Evolutionary conservation across 2,113 vertebrate genomes (phyloP), one percentile per base, ranked within the genome.

Genomic region (Archilochus colubris): DNA sequence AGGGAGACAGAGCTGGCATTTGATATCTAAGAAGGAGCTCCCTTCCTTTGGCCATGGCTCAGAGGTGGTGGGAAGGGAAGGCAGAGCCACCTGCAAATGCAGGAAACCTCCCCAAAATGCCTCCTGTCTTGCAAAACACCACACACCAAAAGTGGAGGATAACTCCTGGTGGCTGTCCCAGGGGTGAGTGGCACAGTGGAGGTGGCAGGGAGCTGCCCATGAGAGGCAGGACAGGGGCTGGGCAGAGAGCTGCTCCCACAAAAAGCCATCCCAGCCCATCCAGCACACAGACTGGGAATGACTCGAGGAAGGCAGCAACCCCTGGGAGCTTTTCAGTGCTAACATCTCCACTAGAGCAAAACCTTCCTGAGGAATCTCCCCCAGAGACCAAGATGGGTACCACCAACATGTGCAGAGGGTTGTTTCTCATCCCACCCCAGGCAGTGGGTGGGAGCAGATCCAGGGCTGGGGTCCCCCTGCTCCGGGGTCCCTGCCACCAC

Each of bases 91-190:
- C 44, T 7, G 2, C 2, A 2, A 54, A 57, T 0, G 3, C 22
- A 63, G 17, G 9, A 74, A 55, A 62, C 2, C 3, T 61, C 23
- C 27, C 14, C 5, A 5, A 36, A 55, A 67, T 3, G 22, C 40
- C 51, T 69, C 73, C 61, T 14, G 25, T 31, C 83, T 59, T 58
- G 33, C 67, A 76, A 62, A 87, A 38, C 3, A 1, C 12, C 38
- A 31, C 0, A 3, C 12, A 9, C 36, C 54, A 15, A 46, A 46
- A 46, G 27, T 3, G 1, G 36, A 62, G 28, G 55, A 19, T 13
- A 69, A 70, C 28, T 31, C 31, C 44, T 0, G 0, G 30, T 1
- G 0, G 79, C 43, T 70, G 44, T 77, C 40, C 36, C 0, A 4
- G 50, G 48, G 14, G 40, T 3, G 1, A 3, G 20, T 11, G 81